Conservation (phyloP, 2,797 vertebrate species). For the Lithobates sylvaticus region DNA sequence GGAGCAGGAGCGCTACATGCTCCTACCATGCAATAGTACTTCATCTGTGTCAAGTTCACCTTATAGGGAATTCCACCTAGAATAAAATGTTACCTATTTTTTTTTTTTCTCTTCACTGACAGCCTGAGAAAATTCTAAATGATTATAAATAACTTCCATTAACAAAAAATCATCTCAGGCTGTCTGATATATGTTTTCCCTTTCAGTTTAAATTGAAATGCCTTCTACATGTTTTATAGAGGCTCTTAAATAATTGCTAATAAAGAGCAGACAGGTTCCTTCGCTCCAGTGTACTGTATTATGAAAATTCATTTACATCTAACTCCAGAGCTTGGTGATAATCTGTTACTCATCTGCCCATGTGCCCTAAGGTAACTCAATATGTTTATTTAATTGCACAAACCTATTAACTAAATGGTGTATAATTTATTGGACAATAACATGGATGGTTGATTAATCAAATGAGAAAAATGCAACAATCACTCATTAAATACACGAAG, state of each 20-base stretch:
- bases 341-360: constrained; percentile 48
- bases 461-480: constrained; percentile 35
- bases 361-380: constrained; percentile 56
- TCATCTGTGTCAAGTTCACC: background rate
- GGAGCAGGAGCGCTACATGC: no score
- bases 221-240: background rate
- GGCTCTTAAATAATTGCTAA: constrained; percentile 33
- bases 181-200: constrained; percentile 8
- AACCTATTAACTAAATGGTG: constrained; percentile 56
- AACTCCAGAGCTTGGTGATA: constrained; percentile 29
- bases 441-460: constrained; percentile 56
- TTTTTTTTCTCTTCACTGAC: background rate
- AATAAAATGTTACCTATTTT: background rate
- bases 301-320: constrained; percentile 37
- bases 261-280: constrained; percentile 33
- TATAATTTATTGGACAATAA: constrained; percentile 60
- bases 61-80: background rate
- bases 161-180: background rate
- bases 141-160: background rate
- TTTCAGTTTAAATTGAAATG: constrained; percentile 20
- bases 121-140: background rate
- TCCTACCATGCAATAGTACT: background rate
- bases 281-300: constrained; percentile 32
- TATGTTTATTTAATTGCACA: constrained; percentile 55
- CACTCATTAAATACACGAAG: constrained; percentile 40